Conservation (phyloP, 2,888 invertebrate genomes). For the Lagria hirta region DNA sequence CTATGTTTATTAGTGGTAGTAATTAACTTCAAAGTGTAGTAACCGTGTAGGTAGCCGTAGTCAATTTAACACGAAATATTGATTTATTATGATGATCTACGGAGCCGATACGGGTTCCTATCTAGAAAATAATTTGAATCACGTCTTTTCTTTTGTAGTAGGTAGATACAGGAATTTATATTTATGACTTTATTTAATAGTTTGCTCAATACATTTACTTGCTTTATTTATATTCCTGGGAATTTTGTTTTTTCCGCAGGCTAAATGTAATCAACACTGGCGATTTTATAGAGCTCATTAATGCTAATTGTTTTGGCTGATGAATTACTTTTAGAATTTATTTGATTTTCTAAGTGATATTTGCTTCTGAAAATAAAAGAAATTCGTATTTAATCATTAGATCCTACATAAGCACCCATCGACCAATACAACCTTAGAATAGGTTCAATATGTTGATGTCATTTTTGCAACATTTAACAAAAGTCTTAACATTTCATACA, state of each 20-base stretch:
- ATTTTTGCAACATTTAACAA: too few relatives aligned
- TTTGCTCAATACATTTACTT: constrained; percentile 14
- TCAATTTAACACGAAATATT: constrained; percentile 28
- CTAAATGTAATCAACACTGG: constrained; percentile 10
- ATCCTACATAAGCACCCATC: too few relatives aligned
- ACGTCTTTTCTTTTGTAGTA: constrained; percentile 16
- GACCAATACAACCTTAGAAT: too few relatives aligned
- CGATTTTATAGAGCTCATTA: constrained; percentile 4
- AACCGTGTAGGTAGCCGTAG: constrained; percentile 27
- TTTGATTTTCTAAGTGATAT: too few relatives aligned
- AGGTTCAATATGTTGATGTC: too few relatives aligned
- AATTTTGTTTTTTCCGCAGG: constrained; percentile 5
- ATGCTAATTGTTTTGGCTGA: too few relatives aligned
- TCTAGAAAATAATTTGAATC: constrained; percentile 19
- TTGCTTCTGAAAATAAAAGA: too few relatives aligned
- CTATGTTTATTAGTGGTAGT: constrained; percentile 27
- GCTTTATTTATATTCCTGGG: constrained; percentile 1
- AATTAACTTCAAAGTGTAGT: constrained; percentile 29
- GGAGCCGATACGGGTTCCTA: constrained; percentile 19
- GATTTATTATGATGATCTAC: constrained; percentile 26
- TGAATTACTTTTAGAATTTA: background rate
- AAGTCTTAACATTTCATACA: too few relatives aligned
- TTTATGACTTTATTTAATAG: constrained; percentile 25
- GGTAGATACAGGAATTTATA: constrained; percentile 14
- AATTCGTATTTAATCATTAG: too few relatives aligned